Evolutionary conservation across 2,797 vertebrate genomes (phyloP), one percentile per base, ranked within the genome.

Genomic region (Crypturellus tataupa): DNA sequence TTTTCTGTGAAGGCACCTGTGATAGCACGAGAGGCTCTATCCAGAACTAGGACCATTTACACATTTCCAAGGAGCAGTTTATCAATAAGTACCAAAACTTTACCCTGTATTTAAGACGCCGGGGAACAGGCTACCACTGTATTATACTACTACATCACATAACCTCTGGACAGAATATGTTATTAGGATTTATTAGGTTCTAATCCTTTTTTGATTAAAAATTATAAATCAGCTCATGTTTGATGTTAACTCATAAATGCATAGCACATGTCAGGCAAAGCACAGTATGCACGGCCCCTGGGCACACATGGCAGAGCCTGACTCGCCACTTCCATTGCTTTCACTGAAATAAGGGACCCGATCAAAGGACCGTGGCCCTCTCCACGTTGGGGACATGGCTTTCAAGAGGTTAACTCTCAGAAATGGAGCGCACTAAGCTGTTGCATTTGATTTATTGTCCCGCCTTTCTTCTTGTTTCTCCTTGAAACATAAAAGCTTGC

Each of bases 131-230:
- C 80, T 88, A 86, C 85, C 77, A 64, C 70, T 53, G 7, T 58
- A 46, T 87, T 79, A 62, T 24, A 51, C 3, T 29, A 56, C 63
- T 91, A 49, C 78, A 85, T 53, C 85, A 80, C 82, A 88, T 51
- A 93, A 91, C 91, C 89, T 86, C 89, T 77, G 86, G 94, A 96
- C 67, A 95, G 91, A 93, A 88, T 47, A 82, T 9, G 68, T 85
- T 94, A 94, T 95, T 94, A 91, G 78, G 75, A 94, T 94, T 94
- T 96, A 97, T 96, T 96, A 91, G 85, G 75, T 93, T 94, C 93
- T 96, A 97, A 97, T 97, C 95, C 95, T 75, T 93, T 96, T 96
- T 97, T 96, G 93, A 97, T 96, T 95, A 96, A 96, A 97, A 96
- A 94, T 94, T 77, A 94, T 96, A 96, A 95, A 96, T 95, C 95